A percentile compares a stretch with the other conserved stretches of the same genome.
Evolutionary conservation across 2,888 invertebrate genomes (phyloP).

Genomic region (Esperia sulphurella): DNA sequence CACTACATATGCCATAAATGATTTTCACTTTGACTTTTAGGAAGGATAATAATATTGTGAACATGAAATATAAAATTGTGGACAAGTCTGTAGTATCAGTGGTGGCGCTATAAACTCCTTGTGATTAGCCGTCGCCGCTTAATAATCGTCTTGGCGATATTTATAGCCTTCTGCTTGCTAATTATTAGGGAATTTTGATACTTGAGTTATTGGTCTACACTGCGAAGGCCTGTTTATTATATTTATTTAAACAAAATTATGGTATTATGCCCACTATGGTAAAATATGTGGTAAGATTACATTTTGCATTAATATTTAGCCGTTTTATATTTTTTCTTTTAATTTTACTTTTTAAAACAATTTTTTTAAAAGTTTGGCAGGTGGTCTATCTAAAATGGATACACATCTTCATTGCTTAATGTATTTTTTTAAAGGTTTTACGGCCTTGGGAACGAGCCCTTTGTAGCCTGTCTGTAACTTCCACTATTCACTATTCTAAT

Average conservation of each 20-base stretch:
- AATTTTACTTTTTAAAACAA: too few relatives aligned
- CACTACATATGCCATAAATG: background rate
- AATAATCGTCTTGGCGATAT: conserved; percentile 70
- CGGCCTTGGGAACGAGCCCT: too few relatives aligned
- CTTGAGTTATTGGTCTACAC: conserved; percentile 63
- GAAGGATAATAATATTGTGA: too few relatives aligned
- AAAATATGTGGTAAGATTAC: conserved; percentile 4
- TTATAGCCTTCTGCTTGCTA: conserved; percentile 65
- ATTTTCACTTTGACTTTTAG: too few relatives aligned
- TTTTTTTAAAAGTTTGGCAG: too few relatives aligned
- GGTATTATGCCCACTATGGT: background rate
- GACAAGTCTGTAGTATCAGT: conserved; percentile 37
- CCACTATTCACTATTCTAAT: too few relatives aligned
- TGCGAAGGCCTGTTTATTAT: conserved; percentile 41
- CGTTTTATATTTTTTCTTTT: too few relatives aligned
- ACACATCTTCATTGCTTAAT: too few relatives aligned
- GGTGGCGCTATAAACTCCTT: conserved; percentile 48
- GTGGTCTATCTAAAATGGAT: too few relatives aligned
- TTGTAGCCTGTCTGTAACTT: too few relatives aligned
- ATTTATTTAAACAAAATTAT: conserved; percentile 25
- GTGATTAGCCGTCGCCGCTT: conserved; percentile 65
- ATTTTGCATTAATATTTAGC: background rate
- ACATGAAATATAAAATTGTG: too few relatives aligned
- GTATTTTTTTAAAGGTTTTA: too few relatives aligned
- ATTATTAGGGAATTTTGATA: conserved; percentile 76